Evolutionary conservation across 1,140 invertebrate genomes (phyloP).

Genomic region (Leptestheria dahalacensis): DNA sequence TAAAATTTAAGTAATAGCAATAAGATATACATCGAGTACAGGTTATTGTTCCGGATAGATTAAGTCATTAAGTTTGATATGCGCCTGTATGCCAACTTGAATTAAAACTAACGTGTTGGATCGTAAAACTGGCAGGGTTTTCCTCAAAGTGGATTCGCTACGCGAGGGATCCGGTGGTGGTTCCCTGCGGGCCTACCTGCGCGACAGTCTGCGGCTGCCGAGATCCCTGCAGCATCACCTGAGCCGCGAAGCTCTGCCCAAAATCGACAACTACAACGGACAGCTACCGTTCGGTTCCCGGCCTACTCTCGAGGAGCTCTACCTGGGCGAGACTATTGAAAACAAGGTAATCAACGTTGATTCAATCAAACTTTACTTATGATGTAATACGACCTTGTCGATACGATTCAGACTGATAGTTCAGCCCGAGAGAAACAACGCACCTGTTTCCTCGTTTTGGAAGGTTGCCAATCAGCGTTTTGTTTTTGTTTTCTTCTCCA

Average conservation of each 20-base stretch:
- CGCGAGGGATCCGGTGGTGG: neutral
- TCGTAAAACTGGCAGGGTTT: neutral
- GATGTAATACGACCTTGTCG: too few relatives aligned
- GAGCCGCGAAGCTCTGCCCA: slow-evolving; percentile 7
- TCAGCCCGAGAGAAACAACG: too few relatives aligned
- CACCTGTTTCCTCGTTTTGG: too few relatives aligned
- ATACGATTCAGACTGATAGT: too few relatives aligned
- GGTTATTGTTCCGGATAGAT: neutral
- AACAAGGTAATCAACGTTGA: neutral
- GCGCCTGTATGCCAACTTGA: neutral
- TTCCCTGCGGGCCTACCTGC: neutral
- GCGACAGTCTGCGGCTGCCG: slow-evolving; percentile 18
- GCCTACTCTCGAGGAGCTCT: neutral
- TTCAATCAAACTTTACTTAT: neutral
- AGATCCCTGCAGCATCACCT: slow-evolving; percentile 30
- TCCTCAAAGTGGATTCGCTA: neutral
- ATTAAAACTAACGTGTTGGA: too few relatives aligned
- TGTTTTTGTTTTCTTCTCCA: neutral
- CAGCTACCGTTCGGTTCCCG: neutral
- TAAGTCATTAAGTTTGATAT: neutral
- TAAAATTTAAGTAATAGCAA: too few relatives aligned
- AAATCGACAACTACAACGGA: slow-evolving; percentile 14
- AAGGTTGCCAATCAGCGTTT: too few relatives aligned
- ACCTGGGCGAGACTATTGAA: neutral
- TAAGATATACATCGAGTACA: too few relatives aligned